Conservation (phyloP, 2,797 vertebrate species). For the Hydrocynus forskahlii region DNA sequence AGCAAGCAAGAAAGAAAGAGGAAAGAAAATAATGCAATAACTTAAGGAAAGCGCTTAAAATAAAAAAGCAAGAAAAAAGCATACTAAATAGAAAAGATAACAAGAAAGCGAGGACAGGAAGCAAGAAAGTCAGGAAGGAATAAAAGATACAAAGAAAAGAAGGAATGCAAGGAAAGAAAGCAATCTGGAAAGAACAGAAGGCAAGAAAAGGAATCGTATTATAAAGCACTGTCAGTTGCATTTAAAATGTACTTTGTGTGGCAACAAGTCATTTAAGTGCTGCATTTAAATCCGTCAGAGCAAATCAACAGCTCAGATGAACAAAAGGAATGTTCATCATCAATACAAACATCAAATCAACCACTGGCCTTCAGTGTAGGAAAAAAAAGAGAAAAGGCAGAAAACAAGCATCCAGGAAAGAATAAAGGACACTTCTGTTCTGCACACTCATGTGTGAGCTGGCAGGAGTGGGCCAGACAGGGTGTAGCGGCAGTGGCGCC, state of each 20-base stretch:
- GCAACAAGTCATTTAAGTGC: too few relatives aligned
- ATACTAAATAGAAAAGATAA: neutral
- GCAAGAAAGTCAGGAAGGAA: neutral
- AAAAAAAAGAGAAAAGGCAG: neutral
- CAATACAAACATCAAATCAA: too few relatives aligned
- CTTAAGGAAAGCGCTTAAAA: too few relatives aligned
- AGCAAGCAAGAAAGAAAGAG: neutral
- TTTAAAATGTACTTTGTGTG: too few relatives aligned
- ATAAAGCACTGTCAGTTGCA: too few relatives aligned
- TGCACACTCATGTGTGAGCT: neutral
- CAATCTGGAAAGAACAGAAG: neutral
- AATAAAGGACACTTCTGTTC: neutral
- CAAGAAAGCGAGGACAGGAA: neutral
- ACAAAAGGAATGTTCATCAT: too few relatives aligned
- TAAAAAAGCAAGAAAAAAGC: neutral
- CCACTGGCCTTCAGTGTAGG: neutral
- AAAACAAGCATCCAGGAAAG: neutral
- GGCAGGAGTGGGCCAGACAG: neutral
- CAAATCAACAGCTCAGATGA: too few relatives aligned
- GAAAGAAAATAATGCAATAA: neutral
- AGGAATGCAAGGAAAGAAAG: neutral
- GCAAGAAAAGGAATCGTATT: too few relatives aligned
- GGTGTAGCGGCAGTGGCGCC: neutral
- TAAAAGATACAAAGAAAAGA: neutral
- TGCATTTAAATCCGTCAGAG: too few relatives aligned